These are phyloP conservation scores for Nestor notabilis DNA, from an alignment of 2,113 vertebrate species.

Conservation along the genomic window DNA sequence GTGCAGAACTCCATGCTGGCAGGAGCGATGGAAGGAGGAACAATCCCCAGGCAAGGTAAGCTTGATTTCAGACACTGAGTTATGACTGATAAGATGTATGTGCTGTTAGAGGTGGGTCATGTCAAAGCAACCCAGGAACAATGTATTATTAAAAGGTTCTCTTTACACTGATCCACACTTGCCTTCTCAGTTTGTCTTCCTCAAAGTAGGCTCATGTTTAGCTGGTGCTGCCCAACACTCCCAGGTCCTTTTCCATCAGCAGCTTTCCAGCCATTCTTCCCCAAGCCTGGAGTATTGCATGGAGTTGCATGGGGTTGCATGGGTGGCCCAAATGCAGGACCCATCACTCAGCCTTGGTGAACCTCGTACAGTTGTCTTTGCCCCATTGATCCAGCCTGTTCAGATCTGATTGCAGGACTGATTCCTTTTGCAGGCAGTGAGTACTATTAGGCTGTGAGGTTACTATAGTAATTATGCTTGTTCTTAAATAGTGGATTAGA, in stretches of 20 bases:
- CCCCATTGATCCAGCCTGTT: not conserved
- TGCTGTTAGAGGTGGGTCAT: not conserved
- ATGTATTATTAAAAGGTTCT: not conserved
- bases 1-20: not conserved
- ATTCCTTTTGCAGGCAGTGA: not conserved
- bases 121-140: not conserved
- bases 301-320: not conserved
- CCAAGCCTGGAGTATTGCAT: not conserved
- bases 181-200: not conserved
- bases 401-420: not conserved
- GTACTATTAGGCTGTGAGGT: not conserved
- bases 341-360: accelerated
- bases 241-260: not conserved
- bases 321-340: not conserved
- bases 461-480: constrained; percentile 52
- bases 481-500: constrained; percentile 68
- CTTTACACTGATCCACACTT: not conserved
- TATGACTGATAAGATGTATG: not conserved
- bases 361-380: accelerated
- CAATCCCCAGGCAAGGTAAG: not conserved
- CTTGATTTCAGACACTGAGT: not conserved
- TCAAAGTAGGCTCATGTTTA: not conserved
- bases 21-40: not conserved
- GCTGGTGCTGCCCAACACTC: accelerated
- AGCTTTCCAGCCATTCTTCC: not conserved